These are phyloP conservation scores for Microctonus brassicae DNA, from an alignment of 2,888 invertebrate genomes.

Conservation along the genomic window DNA sequence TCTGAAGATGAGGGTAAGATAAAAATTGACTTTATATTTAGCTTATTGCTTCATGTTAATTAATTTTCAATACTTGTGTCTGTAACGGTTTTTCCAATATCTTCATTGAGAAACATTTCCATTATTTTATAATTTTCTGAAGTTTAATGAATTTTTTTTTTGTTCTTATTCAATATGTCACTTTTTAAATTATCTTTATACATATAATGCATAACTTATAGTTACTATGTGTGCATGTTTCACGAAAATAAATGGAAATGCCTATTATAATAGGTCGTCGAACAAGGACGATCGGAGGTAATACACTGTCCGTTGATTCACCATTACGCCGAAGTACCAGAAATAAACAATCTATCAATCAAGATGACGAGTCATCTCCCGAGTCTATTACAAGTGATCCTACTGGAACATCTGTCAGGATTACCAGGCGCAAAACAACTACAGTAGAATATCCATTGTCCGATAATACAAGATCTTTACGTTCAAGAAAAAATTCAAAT, in stretches of 20 bases:
- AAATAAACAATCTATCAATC: constrained; percentile 40
- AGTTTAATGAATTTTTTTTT: background rate
- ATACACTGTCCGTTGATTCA: constrained; percentile 48
- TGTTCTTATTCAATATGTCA: background rate
- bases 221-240: background rate
- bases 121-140: background rate
- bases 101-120: background rate
- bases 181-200: background rate
- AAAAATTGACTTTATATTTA: constrained; percentile 49
- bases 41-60: constrained; percentile 23
- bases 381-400: constrained; percentile 47
- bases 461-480: constrained; percentile 34
- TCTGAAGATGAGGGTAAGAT: constrained; percentile 51
- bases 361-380: constrained; percentile 47
- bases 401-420: constrained; percentile 28
- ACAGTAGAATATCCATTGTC: constrained; percentile 33
- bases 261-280: constrained; percentile 38
- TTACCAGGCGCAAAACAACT: constrained; percentile 39
- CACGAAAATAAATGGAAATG: background rate
- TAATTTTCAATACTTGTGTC: background rate
- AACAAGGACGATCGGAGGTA: constrained; percentile 37
- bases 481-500: constrained; percentile 46
- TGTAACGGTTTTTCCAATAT: constrained; percentile 37
- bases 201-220: background rate
- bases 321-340: constrained; percentile 56